Base-by-base conservation (phyloP, 2,797 vertebrate genomes). In the Paedocypris micromegethes region DNA sequence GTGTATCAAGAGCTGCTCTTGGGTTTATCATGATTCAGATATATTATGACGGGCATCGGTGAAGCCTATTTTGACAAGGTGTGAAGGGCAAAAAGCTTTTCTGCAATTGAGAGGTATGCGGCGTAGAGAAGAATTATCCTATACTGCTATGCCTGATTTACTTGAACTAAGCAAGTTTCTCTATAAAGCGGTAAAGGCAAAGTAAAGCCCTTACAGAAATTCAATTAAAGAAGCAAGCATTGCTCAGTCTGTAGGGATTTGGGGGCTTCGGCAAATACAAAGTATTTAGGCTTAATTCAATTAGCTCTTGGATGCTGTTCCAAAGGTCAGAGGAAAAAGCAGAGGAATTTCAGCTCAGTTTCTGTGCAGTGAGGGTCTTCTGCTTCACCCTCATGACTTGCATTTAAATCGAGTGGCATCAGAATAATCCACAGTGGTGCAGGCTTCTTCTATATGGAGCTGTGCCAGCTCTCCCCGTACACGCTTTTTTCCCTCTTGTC, bases 381-480 rank as follows among this genome's bases (percentile, higher is more conserved):
- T 62, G 7, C 47, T 54, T 37, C 9, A 49, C 39, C 7, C 50
- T 49, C 65, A 68, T 77, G 73, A 79, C 71, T 68, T 64, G 75
- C 61, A 77, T 79, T 72, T 73, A 68, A 79, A 79, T 56, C 43
- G 67, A 66, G 58, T 64, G 47, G 50, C 66, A 75, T 75, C 43
- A 55, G 46, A 74, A 69, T 43, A 46, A 66, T 52, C 52, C 66
- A 70, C 68, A 66, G 62, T 64, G 23, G 45, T 68, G 73, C 56
- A 42, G 58, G 64, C 75, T 58, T 68, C 48, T 56, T 49, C 49
- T 4, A 5, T 39, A 46, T 59, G 55, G 43, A 72, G 44, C 53
- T 44, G 7, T 58, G 51, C 72, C 70, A 75, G 58, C 62, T 45
- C 53, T 60, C 23, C 23, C 23, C 23, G 23, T 23, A 23, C 23